Evolutionary conservation across 2,888 invertebrate genomes (phyloP).

Genomic region (Apodemia arnacis): DNA sequence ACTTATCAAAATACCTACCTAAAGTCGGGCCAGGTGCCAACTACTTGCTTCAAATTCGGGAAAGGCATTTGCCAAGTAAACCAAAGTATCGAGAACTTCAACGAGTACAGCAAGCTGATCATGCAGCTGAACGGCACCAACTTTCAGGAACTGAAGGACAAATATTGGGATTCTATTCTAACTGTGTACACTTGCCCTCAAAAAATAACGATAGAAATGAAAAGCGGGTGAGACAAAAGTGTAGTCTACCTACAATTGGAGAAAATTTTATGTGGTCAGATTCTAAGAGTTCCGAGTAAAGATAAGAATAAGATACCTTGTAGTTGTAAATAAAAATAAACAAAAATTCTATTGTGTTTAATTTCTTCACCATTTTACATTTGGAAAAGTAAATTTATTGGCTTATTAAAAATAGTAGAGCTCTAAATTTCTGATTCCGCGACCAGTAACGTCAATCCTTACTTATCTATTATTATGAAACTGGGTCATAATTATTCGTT

Average conservation of each 20-base stretch:
- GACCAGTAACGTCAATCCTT: too few species aligned
- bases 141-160: slow-evolving; percentile 8
- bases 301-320: not conserved
- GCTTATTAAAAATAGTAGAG: too few species aligned
- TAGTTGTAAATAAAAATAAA: not conserved
- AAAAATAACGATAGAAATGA: slow-evolving; percentile 7
- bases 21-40: not conserved
- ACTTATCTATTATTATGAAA: too few species aligned
- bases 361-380: not conserved
- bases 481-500: too few species aligned
- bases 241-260: not conserved
- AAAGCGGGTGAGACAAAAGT: not conserved
- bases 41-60: slow-evolving; percentile 4
- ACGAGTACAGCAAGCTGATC: slow-evolving; percentile 7
- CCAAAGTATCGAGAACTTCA: slow-evolving; percentile 8
- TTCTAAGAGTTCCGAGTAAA: not conserved
- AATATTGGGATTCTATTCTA: slow-evolving; percentile 2
- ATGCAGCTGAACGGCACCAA: not conserved
- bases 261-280: not conserved
- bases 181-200: slow-evolving; percentile 16
- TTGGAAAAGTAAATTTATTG: too few species aligned
- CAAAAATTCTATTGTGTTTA: slow-evolving; percentile 1
- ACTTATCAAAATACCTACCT: slow-evolving; percentile 3
- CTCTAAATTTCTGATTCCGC: too few species aligned
- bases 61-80: slow-evolving; percentile 10